Conservation (phyloP, 92 coral and sea anemone species). For the Epizoanthus rinbou region DNA sequence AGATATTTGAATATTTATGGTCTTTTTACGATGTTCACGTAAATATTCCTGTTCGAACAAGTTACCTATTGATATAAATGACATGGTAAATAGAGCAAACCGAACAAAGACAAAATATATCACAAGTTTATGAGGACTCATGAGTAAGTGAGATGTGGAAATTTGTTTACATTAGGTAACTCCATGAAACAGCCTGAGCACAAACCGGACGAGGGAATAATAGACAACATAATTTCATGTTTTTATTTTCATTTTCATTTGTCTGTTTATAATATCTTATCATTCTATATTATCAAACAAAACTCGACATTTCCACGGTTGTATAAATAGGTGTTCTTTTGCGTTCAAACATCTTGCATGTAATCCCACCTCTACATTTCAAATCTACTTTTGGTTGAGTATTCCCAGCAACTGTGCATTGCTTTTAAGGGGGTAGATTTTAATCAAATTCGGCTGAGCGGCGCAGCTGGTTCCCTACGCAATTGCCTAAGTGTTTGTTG, state of each 20-base stretch:
- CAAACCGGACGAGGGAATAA: not conserved
- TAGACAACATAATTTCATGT: not conserved
- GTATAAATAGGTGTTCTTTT: not conserved
- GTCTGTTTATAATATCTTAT: not conserved
- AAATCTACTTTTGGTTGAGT: not conserved
- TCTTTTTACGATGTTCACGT: no score
- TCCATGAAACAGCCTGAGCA: not conserved
- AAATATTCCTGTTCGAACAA: no score
- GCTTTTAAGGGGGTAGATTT: not conserved
- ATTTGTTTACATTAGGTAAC: not conserved
- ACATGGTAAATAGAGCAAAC: no score
- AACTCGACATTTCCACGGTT: not conserved
- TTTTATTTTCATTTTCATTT: not conserved
- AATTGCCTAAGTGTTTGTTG: not conserved
- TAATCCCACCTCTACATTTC: not conserved
- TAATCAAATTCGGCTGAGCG: not conserved
- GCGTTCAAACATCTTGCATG: not conserved
- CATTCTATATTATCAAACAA: not conserved
- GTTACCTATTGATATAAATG: no score
- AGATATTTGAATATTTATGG: no score
- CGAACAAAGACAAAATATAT: no score
- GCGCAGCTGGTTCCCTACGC: conserved; percentile 3
- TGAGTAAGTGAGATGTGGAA: not conserved
- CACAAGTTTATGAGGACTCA: not conserved
- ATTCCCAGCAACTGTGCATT: not conserved